Conservation (phyloP, 2,888 invertebrate species). For the Alitta virens region DNA sequence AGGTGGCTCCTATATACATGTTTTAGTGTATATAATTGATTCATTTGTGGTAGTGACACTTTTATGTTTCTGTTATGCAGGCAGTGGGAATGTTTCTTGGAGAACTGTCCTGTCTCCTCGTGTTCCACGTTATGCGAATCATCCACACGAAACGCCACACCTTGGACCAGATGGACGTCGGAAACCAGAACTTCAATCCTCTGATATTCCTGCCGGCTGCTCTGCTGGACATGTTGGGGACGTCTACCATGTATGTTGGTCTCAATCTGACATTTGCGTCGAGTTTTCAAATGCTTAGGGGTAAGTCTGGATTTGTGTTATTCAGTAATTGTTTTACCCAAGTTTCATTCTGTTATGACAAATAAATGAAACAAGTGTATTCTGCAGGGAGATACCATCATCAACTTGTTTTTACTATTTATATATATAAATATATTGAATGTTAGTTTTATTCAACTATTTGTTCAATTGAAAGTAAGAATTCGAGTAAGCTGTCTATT, state of each 20-base stretch:
- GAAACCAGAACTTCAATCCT: slow-evolving; percentile 69
- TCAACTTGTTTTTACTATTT: too few relatives aligned
- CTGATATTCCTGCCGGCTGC: slow-evolving; percentile 81
- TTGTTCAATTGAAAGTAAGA: too few relatives aligned
- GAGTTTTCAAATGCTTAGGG: slow-evolving; percentile 94
- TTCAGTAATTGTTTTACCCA: too few relatives aligned
- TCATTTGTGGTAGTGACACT: too few relatives aligned
- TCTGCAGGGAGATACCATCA: too few relatives aligned
- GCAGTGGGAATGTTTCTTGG: slow-evolving; percentile 91
- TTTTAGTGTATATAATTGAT: too few relatives aligned
- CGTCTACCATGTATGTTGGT: slow-evolving; percentile 87
- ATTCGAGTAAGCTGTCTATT: too few relatives aligned
- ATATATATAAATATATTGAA: too few relatives aligned
- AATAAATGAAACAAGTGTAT: too few relatives aligned
- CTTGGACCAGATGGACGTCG: slow-evolving; percentile 21
- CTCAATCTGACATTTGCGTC: slow-evolving; percentile 87
- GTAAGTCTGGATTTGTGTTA: slow-evolving; percentile 60
- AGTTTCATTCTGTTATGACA: too few relatives aligned
- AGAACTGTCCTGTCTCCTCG: slow-evolving; percentile 81
- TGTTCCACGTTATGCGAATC: slow-evolving; percentile 70
- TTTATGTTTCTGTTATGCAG: slow-evolving; percentile 37
- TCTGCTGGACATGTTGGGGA: slow-evolving; percentile 83
- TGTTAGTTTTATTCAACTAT: too few relatives aligned
- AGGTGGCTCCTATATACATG: too few relatives aligned
- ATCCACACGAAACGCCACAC: slow-evolving; percentile 58